These are phyloP conservation scores for Lochmaea crataegi DNA, from an alignment of 2,888 invertebrate species.

Conservation along the genomic window DNA sequence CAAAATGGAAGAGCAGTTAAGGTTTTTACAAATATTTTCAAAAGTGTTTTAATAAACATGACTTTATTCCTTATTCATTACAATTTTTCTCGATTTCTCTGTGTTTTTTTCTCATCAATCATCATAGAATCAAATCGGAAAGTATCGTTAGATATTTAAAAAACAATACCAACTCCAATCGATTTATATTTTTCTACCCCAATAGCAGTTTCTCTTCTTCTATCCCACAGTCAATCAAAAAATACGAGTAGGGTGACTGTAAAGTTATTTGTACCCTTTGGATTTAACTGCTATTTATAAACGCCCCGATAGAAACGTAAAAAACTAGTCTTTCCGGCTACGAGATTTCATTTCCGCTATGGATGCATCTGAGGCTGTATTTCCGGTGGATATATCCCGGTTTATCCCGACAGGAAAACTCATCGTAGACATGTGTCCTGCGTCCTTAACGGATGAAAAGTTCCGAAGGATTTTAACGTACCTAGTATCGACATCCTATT, in stretches of 20 bases:
- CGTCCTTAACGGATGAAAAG: conserved; percentile 27
- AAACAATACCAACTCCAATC: neutral
- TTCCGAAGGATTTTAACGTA: conserved; percentile 21
- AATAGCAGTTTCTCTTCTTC: neutral
- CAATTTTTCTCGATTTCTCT: too few relatives aligned
- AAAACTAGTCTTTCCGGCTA: conserved; percentile 69
- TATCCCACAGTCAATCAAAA: conserved; percentile 29
- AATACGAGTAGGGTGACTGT: conserved; percentile 35
- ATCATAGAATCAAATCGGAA: too few relatives aligned
- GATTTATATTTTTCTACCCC: neutral
- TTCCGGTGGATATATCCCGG: conserved; percentile 70
- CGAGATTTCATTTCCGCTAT: conserved; percentile 69
- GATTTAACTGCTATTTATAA: conserved; percentile 45
- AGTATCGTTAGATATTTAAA: too few relatives aligned
- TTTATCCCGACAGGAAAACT: conserved; percentile 71
- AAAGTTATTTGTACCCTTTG: conserved; percentile 45
- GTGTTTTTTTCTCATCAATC: too few relatives aligned
- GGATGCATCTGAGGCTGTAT: conserved; percentile 58
- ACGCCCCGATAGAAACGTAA: conserved; percentile 58
- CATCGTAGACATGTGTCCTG: conserved; percentile 68
- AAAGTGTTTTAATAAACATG: too few relatives aligned
- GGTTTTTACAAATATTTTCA: too few relatives aligned
- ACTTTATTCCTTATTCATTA: too few relatives aligned
- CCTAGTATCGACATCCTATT: neutral
- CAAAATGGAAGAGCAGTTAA: too few relatives aligned